Percentiles rank a stretch among this genome's conserved stretches.
phyloP scores from a whole-genome alignment of 2,888 invertebrate species.

The Temnothorax rugatulus region DNA sequence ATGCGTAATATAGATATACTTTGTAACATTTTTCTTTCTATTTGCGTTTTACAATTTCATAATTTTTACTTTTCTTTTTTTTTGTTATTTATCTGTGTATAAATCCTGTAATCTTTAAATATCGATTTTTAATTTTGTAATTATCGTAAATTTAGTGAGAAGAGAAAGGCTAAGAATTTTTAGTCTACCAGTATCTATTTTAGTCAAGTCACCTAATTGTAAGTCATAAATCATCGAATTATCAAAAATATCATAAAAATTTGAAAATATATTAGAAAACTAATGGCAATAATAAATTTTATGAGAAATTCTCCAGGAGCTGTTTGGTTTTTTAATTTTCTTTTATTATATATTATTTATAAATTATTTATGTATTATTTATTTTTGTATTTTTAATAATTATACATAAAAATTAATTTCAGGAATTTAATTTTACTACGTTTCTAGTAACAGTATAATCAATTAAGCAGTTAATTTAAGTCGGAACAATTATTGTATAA shows the following conservation, averaged over 20 bases:
- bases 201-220: neutral
- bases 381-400: neutral
- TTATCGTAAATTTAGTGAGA: slow-evolving; percentile 77
- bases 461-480: neutral
- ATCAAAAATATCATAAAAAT: neutral
- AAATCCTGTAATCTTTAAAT: slow-evolving; percentile 47
- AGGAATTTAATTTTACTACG: neutral
- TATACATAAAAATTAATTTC: neutral
- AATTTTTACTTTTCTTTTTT: slow-evolving; percentile 20
- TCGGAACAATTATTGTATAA: neutral
- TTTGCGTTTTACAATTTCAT: slow-evolving; percentile 38
- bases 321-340: neutral
- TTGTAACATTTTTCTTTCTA: slow-evolving; percentile 61
- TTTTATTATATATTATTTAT: neutral
- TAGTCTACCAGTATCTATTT: slow-evolving; percentile 58
- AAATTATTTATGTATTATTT: neutral
- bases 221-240: neutral
- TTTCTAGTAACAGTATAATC: neutral
- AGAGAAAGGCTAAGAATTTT: slow-evolving; percentile 66
- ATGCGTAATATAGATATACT: slow-evolving; percentile 70
- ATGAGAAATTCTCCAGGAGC: neutral
- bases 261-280: neutral
- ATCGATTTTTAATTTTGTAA: slow-evolving; percentile 81
- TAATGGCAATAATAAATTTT: neutral
- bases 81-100: slow-evolving; percentile 51